These are phyloP conservation scores for Marmota monax DNA, from an alignment of 2,113 vertebrate species.

Conservation along the genomic window DNA sequence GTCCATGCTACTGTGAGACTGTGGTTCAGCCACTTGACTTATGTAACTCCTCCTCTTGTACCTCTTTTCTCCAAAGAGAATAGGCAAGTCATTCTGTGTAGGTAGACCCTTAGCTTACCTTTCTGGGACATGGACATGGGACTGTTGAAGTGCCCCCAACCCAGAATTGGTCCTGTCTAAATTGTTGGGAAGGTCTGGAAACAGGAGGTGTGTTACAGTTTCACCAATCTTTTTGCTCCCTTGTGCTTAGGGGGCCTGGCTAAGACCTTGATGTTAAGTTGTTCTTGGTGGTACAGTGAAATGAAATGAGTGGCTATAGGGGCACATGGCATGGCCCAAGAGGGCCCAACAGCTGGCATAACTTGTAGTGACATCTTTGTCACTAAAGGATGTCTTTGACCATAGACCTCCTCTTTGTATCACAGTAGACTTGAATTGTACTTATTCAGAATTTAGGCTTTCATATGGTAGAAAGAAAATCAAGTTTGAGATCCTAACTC, in stretches of 20 bases:
- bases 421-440: neutral
- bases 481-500: neutral
- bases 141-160: neutral
- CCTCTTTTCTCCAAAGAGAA: neutral
- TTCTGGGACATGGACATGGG: neutral
- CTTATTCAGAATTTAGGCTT: neutral
- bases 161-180: neutral
- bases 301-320: neutral
- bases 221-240: neutral
- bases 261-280: neutral
- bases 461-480: neutral
- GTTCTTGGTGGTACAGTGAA: neutral
- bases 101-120: too few relatives aligned
- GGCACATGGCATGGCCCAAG: neutral
- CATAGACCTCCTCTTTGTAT: neutral
- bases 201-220: neutral
- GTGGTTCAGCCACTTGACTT: too few relatives aligned
- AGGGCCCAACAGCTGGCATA: too few relatives aligned
- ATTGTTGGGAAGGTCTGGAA: neutral
- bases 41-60: fast-evolving
- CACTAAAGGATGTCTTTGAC: neutral
- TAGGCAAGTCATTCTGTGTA: too few relatives aligned
- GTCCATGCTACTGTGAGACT: too few relatives aligned
- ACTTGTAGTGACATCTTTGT: too few relatives aligned
- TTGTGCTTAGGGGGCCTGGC: neutral